A percentile compares a stretch with the other conserved stretches of the same genome.
Evolutionary conservation across 2,888 invertebrate genomes (phyloP).

Genomic region (Dusona sp.): DNA sequence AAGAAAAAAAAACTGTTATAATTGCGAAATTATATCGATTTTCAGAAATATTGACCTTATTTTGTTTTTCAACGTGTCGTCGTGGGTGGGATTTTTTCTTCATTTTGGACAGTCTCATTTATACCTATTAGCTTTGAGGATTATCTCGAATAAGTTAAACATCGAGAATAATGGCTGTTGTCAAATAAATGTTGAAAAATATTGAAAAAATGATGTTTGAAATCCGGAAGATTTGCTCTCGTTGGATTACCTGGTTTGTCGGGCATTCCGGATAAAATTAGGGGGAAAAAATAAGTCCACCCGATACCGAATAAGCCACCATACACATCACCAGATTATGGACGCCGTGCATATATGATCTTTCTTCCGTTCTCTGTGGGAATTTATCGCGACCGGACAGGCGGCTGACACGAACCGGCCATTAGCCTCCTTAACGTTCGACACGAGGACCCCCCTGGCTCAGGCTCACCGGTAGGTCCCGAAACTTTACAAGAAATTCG

Average conservation of each 20-base stretch:
- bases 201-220: background rate
- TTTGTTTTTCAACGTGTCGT: background rate
- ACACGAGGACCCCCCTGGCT: slow-evolving; percentile 64
- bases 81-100: slow-evolving; percentile 16
- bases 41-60: background rate
- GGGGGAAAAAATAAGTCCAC: slow-evolving; percentile 21
- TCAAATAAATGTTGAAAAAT: slow-evolving; percentile 26
- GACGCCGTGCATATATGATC: slow-evolving; percentile 47
- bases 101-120: background rate
- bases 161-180: slow-evolving; percentile 2
- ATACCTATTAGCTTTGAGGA: background rate
- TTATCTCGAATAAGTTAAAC: slow-evolving; percentile 1
- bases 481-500: slow-evolving; percentile 51
- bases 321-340: slow-evolving; percentile 51
- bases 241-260: slow-evolving; percentile 3
- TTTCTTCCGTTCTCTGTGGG: slow-evolving; percentile 60
- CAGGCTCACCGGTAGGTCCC: slow-evolving; percentile 63
- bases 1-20: background rate
- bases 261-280: slow-evolving; percentile 25
- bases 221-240: slow-evolving; percentile 8
- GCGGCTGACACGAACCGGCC: slow-evolving; percentile 68
- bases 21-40: background rate
- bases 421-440: slow-evolving; percentile 68
- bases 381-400: slow-evolving; percentile 68
- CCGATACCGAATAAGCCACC: slow-evolving; percentile 41